Base-by-base conservation (phyloP, 2,888 invertebrate genomes). In the Athetis lepigone region DNA sequence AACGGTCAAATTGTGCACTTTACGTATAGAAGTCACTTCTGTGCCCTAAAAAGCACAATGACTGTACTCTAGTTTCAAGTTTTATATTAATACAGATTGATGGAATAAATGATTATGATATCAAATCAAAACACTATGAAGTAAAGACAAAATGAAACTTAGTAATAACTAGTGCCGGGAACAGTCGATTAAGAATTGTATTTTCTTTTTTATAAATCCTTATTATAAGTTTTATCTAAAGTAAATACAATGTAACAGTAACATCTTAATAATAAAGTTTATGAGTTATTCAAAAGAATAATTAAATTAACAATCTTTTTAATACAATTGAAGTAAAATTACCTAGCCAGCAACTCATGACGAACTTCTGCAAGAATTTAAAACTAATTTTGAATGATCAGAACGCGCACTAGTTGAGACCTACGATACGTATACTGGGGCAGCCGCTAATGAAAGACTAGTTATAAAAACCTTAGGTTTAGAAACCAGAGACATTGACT, bases 401-500 rank as follows among this genome's bases (percentile, higher is more conserved):
- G 21, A 11, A 13, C 16, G 9, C 43, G 18, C 11, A 46, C 42
- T 29, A 39, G n/a, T n/a, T 8, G 18, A 23, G 13, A 50, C 61
- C 36, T 49, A 49, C 13, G 33, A 18, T 37, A 4, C 13, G 4
- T 33, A 4, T 4, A 4, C 13, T 13, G 13, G 0, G n/a, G 23
- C 25, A 36, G 27, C 16, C 4, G 8, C 7, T 6, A 79, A 56
- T 77, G 63, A 69, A 67, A 36, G n/a, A 36, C 19, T 36, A 51
- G 45, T 43, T 45, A 67, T 21, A 43, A 64, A 59, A 61, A 37
- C 61, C n/a, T 66, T 64, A 49, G 67, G 68, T 79, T 64, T 0
- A 60, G 67, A 75, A 76, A 80, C 58, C 72, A 52, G 61, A 49
- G 60, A 47, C 42, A 47, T 50, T 77, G 68, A 69, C 69, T 13